Percentiles rank a stretch among this genome's conserved stretches.
Evolutionary conservation across 2,113 vertebrate genomes (phyloP).

Genomic region (Paraplagusia blochii): DNA sequence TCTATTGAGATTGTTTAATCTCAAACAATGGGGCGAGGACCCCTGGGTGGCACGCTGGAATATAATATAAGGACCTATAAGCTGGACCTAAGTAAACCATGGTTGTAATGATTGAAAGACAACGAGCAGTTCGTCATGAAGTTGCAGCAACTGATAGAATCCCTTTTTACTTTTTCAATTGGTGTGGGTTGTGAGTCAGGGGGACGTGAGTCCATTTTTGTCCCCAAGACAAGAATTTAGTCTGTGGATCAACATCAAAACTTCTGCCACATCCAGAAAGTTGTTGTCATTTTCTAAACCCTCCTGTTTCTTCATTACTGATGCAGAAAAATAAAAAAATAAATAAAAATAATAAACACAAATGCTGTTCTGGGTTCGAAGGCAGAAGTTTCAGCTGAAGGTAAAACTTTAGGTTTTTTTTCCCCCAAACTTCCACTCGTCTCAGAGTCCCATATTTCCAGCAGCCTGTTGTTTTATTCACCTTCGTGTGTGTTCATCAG

Average conservation of each 20-base stretch:
- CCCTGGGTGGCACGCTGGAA: too few species aligned
- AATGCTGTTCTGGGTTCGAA: conserved; percentile 6
- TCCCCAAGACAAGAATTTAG: too few species aligned
- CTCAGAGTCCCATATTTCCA: conserved; percentile 16
- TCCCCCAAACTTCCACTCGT: conserved; percentile 1
- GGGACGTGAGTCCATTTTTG: too few species aligned
- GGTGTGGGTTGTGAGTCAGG: too few species aligned
- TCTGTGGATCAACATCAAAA: conserved; percentile 22
- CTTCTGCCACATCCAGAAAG: not conserved
- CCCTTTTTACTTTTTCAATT: too few species aligned
- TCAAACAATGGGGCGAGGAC: too few species aligned
- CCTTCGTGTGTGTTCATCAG: conserved; percentile 13
- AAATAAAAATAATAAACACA: not conserved
- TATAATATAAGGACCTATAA: too few species aligned
- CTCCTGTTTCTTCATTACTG: not conserved
- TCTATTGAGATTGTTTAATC: too few species aligned
- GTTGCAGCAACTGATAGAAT: too few species aligned
- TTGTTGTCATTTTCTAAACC: not conserved
- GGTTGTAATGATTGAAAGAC: too few species aligned
- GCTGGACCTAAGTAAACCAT: too few species aligned
- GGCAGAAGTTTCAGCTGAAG: not conserved
- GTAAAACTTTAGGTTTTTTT: conserved; percentile 24
- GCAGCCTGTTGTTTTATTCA: conserved; percentile 10
- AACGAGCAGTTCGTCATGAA: too few species aligned
- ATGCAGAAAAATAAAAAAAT: not conserved